phyloP scores from a whole-genome alignment of 2,888 invertebrate genomes.

The Netelia inedita region DNA sequence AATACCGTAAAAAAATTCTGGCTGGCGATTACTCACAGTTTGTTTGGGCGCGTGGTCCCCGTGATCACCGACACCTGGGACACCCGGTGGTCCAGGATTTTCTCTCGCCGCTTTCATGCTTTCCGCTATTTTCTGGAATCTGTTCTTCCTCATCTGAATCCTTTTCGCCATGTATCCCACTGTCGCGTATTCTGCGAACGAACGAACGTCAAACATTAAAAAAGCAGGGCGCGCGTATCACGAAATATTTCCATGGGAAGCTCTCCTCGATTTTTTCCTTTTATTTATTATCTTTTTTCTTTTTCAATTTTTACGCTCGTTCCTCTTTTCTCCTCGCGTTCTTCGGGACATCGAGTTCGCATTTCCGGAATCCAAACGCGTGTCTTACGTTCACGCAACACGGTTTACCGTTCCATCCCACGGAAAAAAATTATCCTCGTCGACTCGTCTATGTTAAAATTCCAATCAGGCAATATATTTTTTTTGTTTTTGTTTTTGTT shows the following conservation, averaged over 20 bases:
- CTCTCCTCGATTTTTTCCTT: slow-evolving; percentile 40
- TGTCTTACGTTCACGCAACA: background rate
- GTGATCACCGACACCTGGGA: slow-evolving; percentile 88
- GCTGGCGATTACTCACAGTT: slow-evolving; percentile 87
- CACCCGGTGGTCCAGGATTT: slow-evolving; percentile 86
- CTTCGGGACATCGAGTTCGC: slow-evolving; percentile 27
- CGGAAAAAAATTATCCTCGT: slow-evolving; percentile 28
- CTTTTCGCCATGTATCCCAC: slow-evolving; percentile 99
- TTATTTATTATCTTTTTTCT: slow-evolving; percentile 15
- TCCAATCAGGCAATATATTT: background rate
- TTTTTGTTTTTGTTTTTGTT: background rate
- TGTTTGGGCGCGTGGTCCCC: slow-evolving; percentile 92
- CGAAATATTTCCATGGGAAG: slow-evolving; percentile 61
- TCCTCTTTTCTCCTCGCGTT: slow-evolving; percentile 30
- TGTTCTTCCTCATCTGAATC: slow-evolving; percentile 98
- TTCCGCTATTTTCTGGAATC: slow-evolving; percentile 97
- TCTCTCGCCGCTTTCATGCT: slow-evolving; percentile 95
- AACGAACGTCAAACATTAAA: slow-evolving; percentile 64
- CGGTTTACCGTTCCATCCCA: slow-evolving; percentile 35
- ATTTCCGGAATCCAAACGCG: slow-evolving; percentile 29
- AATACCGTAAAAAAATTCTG: slow-evolving; percentile 15
- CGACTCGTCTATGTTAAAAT: slow-evolving; percentile 13
- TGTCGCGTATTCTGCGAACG: slow-evolving; percentile 95
- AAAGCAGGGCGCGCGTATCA: slow-evolving; percentile 55
- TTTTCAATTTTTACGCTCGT: background rate